These are phyloP conservation scores for Bradysia coprophila DNA, from an alignment of 1,140 invertebrate species.

Conservation along the genomic window DNA sequence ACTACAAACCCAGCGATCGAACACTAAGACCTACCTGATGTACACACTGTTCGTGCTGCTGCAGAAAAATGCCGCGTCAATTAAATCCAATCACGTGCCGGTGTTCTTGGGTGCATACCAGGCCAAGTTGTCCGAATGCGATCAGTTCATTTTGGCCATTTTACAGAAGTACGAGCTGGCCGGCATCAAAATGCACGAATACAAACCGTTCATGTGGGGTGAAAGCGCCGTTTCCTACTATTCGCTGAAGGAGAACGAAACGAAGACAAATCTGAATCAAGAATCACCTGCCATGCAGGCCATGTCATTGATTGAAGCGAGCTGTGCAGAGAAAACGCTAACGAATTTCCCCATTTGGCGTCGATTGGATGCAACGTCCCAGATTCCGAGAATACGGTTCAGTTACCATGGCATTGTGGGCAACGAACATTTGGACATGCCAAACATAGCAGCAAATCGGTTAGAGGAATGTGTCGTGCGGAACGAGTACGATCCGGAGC, in stretches of 20 bases:
- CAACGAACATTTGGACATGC: slow-evolving; percentile 6
- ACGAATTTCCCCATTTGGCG: slow-evolving; percentile 39
- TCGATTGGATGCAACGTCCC: slow-evolving; percentile 12
- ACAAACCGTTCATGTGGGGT: slow-evolving; percentile 63
- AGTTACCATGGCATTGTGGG: neutral
- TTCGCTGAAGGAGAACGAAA: slow-evolving; percentile 37
- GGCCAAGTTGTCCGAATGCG: slow-evolving; percentile 38
- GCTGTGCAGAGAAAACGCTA: slow-evolving; percentile 42
- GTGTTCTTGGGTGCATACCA: slow-evolving; percentile 51
- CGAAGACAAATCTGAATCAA: slow-evolving; percentile 31
- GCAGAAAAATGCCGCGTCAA: slow-evolving; percentile 34
- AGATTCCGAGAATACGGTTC: slow-evolving; percentile 13
- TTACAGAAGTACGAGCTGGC: slow-evolving; percentile 40
- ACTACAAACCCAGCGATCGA: slow-evolving; percentile 26
- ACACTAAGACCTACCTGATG: slow-evolving; percentile 34
- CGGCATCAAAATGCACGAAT: slow-evolving; percentile 38
- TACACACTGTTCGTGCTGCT: slow-evolving; percentile 37
- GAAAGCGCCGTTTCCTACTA: slow-evolving; percentile 55
- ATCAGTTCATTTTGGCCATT: slow-evolving; percentile 40
- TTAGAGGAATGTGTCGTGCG: slow-evolving; percentile 14
- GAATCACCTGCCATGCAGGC: slow-evolving; percentile 49
- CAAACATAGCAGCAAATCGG: slow-evolving; percentile 10
- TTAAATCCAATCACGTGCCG: slow-evolving; percentile 42
- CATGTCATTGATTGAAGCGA: slow-evolving; percentile 43
- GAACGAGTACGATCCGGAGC: slow-evolving; percentile 1